Conservation (phyloP, 2,888 invertebrate species). For the Andrena fulva region DNA sequence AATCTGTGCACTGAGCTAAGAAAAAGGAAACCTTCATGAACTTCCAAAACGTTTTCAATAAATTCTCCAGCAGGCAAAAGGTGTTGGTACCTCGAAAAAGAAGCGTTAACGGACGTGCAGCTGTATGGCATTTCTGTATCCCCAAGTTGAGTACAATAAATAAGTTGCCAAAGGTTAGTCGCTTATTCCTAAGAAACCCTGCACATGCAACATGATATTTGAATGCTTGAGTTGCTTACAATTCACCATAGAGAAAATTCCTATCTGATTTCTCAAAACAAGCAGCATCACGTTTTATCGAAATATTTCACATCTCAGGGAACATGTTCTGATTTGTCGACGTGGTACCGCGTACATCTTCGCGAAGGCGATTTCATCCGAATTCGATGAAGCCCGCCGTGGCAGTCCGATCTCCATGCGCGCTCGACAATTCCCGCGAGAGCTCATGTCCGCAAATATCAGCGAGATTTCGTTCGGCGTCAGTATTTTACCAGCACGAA, state of each 20-base stretch:
- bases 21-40: too few species aligned
- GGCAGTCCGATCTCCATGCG: slow-evolving; percentile 28
- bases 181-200: too few species aligned
- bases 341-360: slow-evolving; percentile 7
- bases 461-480: slow-evolving; percentile 32
- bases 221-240: not conserved
- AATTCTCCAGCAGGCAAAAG: too few species aligned
- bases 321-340: not conserved
- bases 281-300: not conserved
- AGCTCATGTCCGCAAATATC: slow-evolving; percentile 39
- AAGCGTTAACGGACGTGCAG: too few species aligned
- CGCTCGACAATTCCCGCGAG: slow-evolving; percentile 37
- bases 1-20: too few species aligned
- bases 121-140: too few species aligned
- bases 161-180: too few species aligned
- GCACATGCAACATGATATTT: not conserved
- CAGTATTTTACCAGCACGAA: slow-evolving; percentile 12
- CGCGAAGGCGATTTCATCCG: slow-evolving; percentile 41
- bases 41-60: too few species aligned
- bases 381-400: slow-evolving; percentile 25
- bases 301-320: slow-evolving; percentile 14
- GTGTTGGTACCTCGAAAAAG: too few species aligned
- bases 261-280: not conserved
- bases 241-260: not conserved
- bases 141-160: too few species aligned